Evolutionary conservation across 35 echinoderm and acorn worm species (phyloP), one percentile per base, ranked within the genome.

Genomic region (Ophiothrix spiculata): DNA sequence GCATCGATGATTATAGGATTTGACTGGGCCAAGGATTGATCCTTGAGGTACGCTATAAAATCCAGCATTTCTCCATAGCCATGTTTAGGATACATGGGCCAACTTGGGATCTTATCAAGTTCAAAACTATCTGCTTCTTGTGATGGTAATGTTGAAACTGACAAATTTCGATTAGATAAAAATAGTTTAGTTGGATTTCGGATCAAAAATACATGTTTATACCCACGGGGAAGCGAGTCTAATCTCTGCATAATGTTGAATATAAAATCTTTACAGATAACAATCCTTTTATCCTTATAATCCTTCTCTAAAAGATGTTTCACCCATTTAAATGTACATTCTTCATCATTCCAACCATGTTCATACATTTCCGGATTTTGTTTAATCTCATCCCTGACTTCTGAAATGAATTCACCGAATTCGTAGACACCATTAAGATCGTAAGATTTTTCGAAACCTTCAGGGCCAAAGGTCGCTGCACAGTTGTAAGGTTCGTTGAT

Each of bases 1-100:
- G 82, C 80, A 76, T 90, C 88, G 16, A 90, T 31, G 35, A 90
- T 76, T 31, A 90, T 81, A 39, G 88, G 88, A 45, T 90, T 56
- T 31, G 32, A n/a, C 25, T 39, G 21, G 36, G 75, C 73, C 12
- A 86, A 39, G 36, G 41, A 19, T 37, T 78, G 76, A 23, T 77
- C 88, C 32, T 84, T 40, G 10, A 76, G 23, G 49, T 81, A 90
- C 29, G 32, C n/a, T 11, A 39, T 39, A 3, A 90, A 46, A 23
- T 90, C 80, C 25, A 77, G 56, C 4, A 54, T n/a, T 63, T 77
- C 88, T 33, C 78, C 45, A 46, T 46, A 90, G 64, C 33, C 37
- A 35, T 14, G 49, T 10, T 56, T 60, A 69, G 45, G 40, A 0
- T 77, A 49, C 0, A 80, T 23, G 10, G 42, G 77, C 16, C 42